These are phyloP conservation scores for Mythimna impura DNA, from an alignment of 2,888 invertebrate species.

Conservation along the genomic window DNA sequence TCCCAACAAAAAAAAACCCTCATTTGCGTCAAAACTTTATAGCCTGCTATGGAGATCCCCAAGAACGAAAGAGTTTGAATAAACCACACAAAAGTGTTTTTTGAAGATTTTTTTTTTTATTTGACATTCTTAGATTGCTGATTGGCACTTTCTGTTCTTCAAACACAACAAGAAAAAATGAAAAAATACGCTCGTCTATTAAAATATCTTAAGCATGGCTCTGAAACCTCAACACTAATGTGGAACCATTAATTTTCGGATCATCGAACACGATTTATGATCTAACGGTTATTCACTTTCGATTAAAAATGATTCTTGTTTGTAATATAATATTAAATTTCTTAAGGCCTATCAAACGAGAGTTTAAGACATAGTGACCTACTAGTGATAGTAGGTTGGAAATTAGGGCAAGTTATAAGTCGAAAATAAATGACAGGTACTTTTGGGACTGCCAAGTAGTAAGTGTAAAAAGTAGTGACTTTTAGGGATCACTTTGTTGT, in stretches of 20 bases:
- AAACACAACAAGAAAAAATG: too few relatives aligned
- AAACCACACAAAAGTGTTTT: too few relatives aligned
- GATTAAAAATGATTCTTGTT: conserved; percentile 16
- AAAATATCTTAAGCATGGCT: not conserved
- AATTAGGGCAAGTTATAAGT: not conserved
- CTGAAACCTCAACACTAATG: not conserved
- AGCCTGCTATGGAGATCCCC: too few relatives aligned
- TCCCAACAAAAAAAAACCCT: too few relatives aligned
- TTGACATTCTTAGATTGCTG: too few relatives aligned
- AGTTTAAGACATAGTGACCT: conserved; percentile 27
- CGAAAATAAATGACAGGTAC: not conserved
- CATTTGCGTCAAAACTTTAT: too few relatives aligned
- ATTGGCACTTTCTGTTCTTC: too few relatives aligned
- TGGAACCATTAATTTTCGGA: conserved; percentile 19
- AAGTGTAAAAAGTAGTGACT: too few relatives aligned
- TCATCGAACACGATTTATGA: conserved; percentile 36
- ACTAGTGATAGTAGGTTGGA: conserved; percentile 1
- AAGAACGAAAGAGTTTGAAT: too few relatives aligned
- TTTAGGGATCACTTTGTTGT: too few relatives aligned
- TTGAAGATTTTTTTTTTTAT: too few relatives aligned
- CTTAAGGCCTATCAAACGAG: conserved; percentile 25
- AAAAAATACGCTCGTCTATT: not conserved
- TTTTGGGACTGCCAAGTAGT: too few relatives aligned
- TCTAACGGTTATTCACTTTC: conserved; percentile 27
- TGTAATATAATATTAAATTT: conserved; percentile 22